Base-by-base conservation (phyloP, 2,888 invertebrate genomes). In the Dimorphilus gyrociliatus region DNA sequence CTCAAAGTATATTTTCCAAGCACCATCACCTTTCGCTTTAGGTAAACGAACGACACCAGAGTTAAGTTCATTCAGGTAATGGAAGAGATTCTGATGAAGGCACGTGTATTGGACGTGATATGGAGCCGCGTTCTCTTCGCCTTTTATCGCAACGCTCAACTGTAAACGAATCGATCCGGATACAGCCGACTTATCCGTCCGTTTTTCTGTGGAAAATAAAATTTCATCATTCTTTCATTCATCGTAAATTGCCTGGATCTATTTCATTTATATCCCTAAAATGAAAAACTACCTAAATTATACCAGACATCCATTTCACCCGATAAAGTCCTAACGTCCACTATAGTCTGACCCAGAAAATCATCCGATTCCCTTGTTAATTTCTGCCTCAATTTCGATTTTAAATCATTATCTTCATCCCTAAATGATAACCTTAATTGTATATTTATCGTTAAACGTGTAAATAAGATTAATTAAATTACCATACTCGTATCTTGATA, bases 271-370 rank as follows among this genome's bases (percentile, higher is more conserved):
- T n/a, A n/a, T n/a, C n/a, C n/a, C n/a, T n/a, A n/a, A n/a, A 15
- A 5, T 5, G 15, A 24, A 14, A 4, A 15, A 5, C 26, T 33
- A 63, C 62, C 62, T 51, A 92, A 66, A 63, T 92, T 92, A 66
- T 92, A 92, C 92, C 92, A 92, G 21, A 92, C 92, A 65, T 92
- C 92, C 92, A 92, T 92, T 66, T 92, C 92, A 29, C 92, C 92
- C 5, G 85, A 85, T 28, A 92, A 67, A 17, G 92, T 92, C 45
- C 92, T 75, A 32, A 69, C 69, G 72, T 92, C 92, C 57, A 92
- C 92, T 49, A 92, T 92, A n/a, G 92, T 92, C 64, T 92, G 92
- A 13, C 92, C 92, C 45, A 92, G 71, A 66, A 92, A 92, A 65
- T 92, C 92, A 55, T 92, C 92, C 10, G 88, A 88, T 66, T 92